phyloP scores from a whole-genome alignment of 2,797 vertebrate genomes.

The Myotis pilosus region DNA sequence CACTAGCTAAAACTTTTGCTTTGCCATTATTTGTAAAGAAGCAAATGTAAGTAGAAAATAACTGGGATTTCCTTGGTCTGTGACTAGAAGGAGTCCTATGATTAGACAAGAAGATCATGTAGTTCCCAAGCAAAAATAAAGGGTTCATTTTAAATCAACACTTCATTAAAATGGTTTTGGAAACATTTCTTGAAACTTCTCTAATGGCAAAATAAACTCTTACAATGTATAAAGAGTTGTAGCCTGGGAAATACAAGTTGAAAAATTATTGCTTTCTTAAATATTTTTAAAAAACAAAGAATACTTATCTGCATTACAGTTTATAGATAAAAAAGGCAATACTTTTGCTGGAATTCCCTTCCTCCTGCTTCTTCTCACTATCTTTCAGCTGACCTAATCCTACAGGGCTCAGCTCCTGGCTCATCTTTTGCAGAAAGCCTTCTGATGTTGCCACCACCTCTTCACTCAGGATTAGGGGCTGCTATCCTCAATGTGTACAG shows the following conservation, averaged over 20 bases:
- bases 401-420: not conserved
- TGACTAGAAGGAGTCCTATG: not conserved
- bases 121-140: not conserved
- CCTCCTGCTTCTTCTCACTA: not conserved
- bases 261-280: not conserved
- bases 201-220: not conserved
- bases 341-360: not conserved
- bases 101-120: not conserved
- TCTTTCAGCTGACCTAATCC: not conserved
- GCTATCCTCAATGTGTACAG: not conserved
- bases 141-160: not conserved
- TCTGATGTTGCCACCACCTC: not conserved
- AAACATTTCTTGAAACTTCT: not conserved
- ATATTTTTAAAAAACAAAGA: not conserved
- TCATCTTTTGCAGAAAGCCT: not conserved
- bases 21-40: constrained; percentile 16
- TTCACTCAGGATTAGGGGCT: not conserved
- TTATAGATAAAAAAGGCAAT: not conserved
- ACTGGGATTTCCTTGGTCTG: not conserved
- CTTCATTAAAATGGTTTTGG: not conserved
- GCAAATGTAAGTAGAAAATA: not conserved
- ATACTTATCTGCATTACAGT: not conserved
- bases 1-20: not conserved
- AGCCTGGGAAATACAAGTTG: not conserved
- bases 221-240: not conserved